Evolutionary conservation across 1,140 invertebrate genomes (phyloP), one percentile per base, ranked within the genome.

Genomic region (Bombus sibiricus): DNA sequence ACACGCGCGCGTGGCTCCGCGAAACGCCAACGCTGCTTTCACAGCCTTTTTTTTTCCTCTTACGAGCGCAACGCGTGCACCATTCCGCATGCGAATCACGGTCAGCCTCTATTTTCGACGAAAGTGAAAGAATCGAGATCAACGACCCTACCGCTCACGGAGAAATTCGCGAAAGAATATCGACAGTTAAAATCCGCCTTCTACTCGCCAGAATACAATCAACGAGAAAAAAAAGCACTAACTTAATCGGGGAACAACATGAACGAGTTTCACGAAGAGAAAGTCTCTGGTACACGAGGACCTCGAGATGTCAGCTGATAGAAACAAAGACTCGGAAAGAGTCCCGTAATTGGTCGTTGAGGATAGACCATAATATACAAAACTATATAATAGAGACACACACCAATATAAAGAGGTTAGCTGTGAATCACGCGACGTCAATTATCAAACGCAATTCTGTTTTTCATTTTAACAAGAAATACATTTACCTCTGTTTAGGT

Each of bases 91-190:
- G 34, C 28, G 62, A 71, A 81, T 83, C 87, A 82, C 69, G 77
- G 73, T 64, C 85, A 77, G 76, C 85, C 74, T 81, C 68, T 62
- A 87, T 89, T 87, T 89, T 86, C 87, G 41, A 83, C 76, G 89
- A 89, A 90, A 89, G 89, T 81, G 88, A 89, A 83, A 80, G 80
- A 90, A 78, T n/a, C 25, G 41, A 10, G 66, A 74, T 66, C 71
- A 75, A 71, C 78, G 81, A 89, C 81, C 85, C 79, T 43, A 75
- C 53, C 34, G 12, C 25, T 13, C 59, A 15, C 43, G 81, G 87
- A 89, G 88, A 89, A 89, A 81, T 83, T 81, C 84, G 32, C 77
- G 57, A 86, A 86, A 77, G 83, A 86, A 68, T 68, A 66, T 53
- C 57, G 28, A 75, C 47, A 37, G 73, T 59, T 53, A 34, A 57